These are phyloP conservation scores for Buphagus erythrorhynchus DNA, from an alignment of 2,797 vertebrate species.

Conservation along the genomic window DNA sequence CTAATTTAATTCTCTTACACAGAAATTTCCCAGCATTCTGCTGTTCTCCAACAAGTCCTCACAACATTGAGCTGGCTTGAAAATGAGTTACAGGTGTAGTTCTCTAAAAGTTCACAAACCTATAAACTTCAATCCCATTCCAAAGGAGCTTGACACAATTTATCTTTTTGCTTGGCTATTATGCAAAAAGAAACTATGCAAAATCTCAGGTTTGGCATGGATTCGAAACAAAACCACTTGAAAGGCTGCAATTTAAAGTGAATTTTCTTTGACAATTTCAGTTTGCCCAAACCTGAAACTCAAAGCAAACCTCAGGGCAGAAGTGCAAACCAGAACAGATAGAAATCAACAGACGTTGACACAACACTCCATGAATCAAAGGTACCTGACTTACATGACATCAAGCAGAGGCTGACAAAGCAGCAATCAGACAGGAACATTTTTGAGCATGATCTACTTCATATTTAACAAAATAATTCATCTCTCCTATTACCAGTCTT, in stretches of 20 bases:
- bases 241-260: not conserved
- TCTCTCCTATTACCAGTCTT: not conserved
- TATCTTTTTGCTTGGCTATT: not conserved
- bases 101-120: not conserved
- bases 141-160: not conserved
- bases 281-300: constrained; percentile 42
- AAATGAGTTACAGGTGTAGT: not conserved
- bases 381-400: not conserved
- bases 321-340: constrained; percentile 22
- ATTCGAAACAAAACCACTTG: constrained; percentile 26
- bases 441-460: not conserved
- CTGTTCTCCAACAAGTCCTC: not conserved
- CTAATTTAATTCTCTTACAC: not conserved
- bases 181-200: constrained; percentile 24
- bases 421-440: not conserved
- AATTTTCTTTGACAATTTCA: constrained; percentile 19
- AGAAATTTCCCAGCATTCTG: not conserved
- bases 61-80: not conserved
- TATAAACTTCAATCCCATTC: not conserved
- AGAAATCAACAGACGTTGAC: not conserved
- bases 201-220: constrained; percentile 22
- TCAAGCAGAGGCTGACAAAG: not conserved
- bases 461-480: not conserved
- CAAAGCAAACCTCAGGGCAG: constrained; percentile 43
- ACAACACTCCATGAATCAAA: not conserved